phyloP scores from a whole-genome alignment of 2,888 invertebrate genomes.

The Lasioglossum villosulum region DNA sequence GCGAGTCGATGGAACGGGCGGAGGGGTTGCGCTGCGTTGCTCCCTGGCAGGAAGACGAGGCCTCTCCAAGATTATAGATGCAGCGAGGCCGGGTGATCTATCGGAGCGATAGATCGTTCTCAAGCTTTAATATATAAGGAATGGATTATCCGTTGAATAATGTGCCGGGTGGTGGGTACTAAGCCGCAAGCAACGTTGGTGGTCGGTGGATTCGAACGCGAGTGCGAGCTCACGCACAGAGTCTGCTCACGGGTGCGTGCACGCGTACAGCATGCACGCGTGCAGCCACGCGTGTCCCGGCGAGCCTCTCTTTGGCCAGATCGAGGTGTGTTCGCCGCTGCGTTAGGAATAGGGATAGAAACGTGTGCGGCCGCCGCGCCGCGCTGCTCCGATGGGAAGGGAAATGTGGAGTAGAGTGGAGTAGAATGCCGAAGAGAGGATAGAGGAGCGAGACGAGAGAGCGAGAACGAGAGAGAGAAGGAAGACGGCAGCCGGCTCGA shows the following conservation, averaged over 20 bases:
- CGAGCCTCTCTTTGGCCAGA: constrained; percentile 41
- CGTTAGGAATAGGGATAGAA: constrained; percentile 71
- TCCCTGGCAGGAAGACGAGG: not conserved
- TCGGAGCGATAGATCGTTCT: constrained; percentile 74
- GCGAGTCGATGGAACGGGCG: not conserved
- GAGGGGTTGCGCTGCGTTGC: not conserved
- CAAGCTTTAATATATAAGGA: constrained; percentile 77
- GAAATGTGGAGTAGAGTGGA: constrained; percentile 39
- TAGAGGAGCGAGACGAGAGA: not conserved
- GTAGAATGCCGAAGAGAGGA: constrained; percentile 43
- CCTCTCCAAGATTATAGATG: constrained; percentile 2
- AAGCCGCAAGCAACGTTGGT: constrained; percentile 72
- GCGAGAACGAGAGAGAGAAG: constrained; percentile 32
- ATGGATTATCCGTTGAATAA: constrained; percentile 82
- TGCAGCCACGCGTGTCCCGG: constrained; percentile 54
- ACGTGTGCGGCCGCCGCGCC: constrained; percentile 41
- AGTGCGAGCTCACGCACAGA: constrained; percentile 9
- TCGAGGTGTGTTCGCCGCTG: constrained; percentile 69
- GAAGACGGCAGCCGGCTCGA: constrained; percentile 61
- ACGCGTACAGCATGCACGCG: constrained; percentile 19
- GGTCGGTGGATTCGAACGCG: constrained; percentile 40
- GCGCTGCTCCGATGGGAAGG: constrained; percentile 21
- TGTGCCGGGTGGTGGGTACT: constrained; percentile 69
- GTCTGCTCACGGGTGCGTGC: not conserved
- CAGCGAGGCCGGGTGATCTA: constrained; percentile 57